These are phyloP conservation scores for Brachypteracias leptosomus DNA, from an alignment of 2,113 vertebrate genomes.

Conservation along the genomic window DNA sequence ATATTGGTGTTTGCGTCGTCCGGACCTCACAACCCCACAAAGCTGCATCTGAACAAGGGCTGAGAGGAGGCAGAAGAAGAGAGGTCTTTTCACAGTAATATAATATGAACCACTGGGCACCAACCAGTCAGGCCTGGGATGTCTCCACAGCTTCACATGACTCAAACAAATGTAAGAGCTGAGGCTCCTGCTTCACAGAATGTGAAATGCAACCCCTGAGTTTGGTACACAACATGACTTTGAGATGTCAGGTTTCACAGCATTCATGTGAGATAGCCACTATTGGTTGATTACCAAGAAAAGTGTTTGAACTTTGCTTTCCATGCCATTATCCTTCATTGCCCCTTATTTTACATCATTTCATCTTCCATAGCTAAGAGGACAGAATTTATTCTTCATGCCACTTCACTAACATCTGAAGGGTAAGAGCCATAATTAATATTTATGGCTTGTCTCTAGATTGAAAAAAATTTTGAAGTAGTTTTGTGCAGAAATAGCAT, in stretches of 20 bases:
- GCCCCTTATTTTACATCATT: not conserved
- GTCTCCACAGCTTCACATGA: not conserved
- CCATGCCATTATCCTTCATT: not conserved
- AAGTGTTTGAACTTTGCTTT: not conserved
- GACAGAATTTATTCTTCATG: not conserved
- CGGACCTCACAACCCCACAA: no score
- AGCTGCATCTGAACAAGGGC: not conserved
- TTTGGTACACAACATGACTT: not conserved
- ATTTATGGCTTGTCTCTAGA: not conserved
- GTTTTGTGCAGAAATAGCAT: not conserved
- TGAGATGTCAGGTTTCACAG: not conserved
- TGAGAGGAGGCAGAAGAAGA: not conserved
- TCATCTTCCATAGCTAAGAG: not conserved
- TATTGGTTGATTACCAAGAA: not conserved
- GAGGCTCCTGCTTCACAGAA: rapidly evolving
- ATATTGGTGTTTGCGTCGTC: no score
- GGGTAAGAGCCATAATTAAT: not conserved
- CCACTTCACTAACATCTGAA: constrained; percentile 31
- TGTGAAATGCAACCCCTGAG: not conserved
- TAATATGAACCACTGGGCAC: not conserved
- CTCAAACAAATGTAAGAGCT: not conserved
- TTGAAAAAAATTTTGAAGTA: not conserved
- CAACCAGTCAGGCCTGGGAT: not conserved
- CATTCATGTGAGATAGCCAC: not conserved
- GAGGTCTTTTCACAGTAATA: not conserved